These are phyloP conservation scores for Syndactyla subalaris DNA, from an alignment of 2,797 vertebrate genomes.

Conservation along the genomic window DNA sequence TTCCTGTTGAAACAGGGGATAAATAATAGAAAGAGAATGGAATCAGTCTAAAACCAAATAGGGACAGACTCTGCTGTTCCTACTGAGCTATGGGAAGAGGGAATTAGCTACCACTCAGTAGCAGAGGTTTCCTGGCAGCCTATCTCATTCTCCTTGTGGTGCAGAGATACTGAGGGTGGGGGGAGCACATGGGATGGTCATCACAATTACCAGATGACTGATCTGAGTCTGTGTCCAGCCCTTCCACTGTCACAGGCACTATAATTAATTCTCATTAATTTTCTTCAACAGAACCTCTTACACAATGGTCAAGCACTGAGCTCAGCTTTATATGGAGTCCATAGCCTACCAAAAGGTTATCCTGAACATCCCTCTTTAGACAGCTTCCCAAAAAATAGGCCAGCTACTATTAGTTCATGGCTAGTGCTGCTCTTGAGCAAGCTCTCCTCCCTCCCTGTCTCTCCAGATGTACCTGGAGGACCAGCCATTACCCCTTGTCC, in stretches of 20 bases:
- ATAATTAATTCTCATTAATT: background rate
- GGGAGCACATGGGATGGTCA: background rate
- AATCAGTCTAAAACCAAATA: background rate
- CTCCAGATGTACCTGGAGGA: background rate
- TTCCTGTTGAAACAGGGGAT: rapidly evolving
- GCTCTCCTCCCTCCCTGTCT: background rate
- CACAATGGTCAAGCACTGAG: background rate
- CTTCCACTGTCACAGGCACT: background rate
- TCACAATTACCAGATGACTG: background rate
- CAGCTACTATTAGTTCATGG: background rate
- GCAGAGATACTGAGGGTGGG: background rate
- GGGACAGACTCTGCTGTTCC: background rate
- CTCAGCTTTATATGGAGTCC: background rate
- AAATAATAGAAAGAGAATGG: background rate
- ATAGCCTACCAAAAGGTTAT: background rate
- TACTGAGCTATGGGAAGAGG: background rate
- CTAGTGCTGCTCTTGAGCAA: background rate
- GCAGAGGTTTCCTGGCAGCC: background rate
- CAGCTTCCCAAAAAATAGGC: background rate
- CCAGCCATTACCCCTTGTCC: background rate
- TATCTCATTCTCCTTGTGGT: background rate
- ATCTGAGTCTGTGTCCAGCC: background rate
- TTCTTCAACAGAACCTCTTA: background rate
- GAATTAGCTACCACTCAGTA: background rate
- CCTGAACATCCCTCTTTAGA: background rate